phyloP scores from a whole-genome alignment of 2,113 vertebrate genomes.

The Peromyscus maniculatus region DNA sequence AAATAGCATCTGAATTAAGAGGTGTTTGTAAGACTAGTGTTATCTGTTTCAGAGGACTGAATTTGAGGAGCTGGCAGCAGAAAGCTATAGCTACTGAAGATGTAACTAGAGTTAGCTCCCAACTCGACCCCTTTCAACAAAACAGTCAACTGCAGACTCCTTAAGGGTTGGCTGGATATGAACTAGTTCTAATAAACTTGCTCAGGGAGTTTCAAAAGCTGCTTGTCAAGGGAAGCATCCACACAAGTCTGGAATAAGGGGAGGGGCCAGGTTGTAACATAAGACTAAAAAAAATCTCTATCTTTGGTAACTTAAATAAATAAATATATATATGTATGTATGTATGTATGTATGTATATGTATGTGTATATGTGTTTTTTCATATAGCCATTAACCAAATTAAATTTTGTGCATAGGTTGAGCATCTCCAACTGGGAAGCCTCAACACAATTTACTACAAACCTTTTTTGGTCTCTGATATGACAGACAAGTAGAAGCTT shows the following conservation, averaged over 20 bases:
- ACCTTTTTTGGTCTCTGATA: neutral
- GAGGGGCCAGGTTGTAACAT: neutral
- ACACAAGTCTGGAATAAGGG: neutral
- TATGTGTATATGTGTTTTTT: neutral
- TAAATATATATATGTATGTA: too few relatives aligned
- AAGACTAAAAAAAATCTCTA: neutral
- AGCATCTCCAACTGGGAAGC: neutral
- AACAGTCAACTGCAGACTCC: neutral
- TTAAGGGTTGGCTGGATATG: neutral
- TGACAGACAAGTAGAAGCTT: neutral
- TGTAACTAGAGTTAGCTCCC: neutral
- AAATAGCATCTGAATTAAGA: constrained; percentile 37
- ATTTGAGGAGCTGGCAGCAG: neutral
- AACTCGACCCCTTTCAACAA: neutral
- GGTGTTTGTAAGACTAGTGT: neutral
- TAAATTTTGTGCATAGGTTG: neutral
- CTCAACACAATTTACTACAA: neutral
- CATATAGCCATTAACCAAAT: neutral
- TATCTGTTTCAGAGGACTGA: neutral
- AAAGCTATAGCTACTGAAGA: constrained; percentile 36
- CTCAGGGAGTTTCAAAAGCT: neutral
- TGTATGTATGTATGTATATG: too few relatives aligned
- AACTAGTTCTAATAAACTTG: neutral
- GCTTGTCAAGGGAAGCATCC: neutral
- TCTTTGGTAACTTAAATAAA: neutral